phyloP scores from a whole-genome alignment of 1,140 invertebrate species.

The Cheumatopsyche charites region DNA sequence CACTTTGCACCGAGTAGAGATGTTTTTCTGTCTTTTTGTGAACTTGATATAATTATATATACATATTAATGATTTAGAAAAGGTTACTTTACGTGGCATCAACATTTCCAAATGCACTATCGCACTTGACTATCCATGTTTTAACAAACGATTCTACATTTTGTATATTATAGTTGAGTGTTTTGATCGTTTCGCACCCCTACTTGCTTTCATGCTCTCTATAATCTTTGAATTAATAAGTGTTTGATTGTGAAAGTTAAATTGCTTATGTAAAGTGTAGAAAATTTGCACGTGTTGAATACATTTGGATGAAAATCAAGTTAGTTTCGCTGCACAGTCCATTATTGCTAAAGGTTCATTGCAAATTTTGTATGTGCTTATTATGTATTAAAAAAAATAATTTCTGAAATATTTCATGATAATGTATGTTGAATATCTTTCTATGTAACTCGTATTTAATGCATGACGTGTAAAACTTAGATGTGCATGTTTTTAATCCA shows the following conservation, averaged over 20 bases:
- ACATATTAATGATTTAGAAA: not conserved
- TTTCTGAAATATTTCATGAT: not conserved
- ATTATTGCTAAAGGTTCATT: not conserved
- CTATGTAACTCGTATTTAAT: not conserved
- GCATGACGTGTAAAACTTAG: not conserved
- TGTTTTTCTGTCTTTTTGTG: conserved; percentile 1
- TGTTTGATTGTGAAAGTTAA: no score
- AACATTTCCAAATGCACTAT: conserved; percentile 30
- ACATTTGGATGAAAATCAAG: not conserved
- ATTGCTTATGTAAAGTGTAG: no score
- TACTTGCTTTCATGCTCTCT: conserved; percentile 49
- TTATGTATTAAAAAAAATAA: not conserved
- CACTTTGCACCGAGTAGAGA: conserved; percentile 7
- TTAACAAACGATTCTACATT: not conserved
- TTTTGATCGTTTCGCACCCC: conserved; percentile 29
- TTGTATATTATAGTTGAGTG: conserved; percentile 26
- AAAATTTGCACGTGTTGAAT: no score
- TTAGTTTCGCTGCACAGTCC: not conserved
- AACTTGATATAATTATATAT: conserved; percentile 8
- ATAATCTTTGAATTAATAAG: no score
- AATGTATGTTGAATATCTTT: not conserved
- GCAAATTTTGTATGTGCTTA: not conserved
- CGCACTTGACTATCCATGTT: conserved; percentile 28
- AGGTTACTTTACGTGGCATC: no score
- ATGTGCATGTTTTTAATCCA: conserved; percentile 14